Conservation (phyloP, 2,113 vertebrate genomes). For the Osmerus eperlanus region DNA sequence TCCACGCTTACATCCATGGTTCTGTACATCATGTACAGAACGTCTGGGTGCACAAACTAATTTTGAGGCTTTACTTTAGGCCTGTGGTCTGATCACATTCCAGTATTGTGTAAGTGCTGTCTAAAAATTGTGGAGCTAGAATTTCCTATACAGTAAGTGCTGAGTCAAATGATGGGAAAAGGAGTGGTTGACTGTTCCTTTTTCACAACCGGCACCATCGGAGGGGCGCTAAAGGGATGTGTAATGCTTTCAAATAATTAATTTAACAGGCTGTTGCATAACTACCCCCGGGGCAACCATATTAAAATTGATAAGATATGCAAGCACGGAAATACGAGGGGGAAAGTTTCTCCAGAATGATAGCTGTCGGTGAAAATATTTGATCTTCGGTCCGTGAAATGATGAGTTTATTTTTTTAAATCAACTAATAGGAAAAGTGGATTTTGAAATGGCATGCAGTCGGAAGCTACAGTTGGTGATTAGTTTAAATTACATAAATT, state of each 20-base stretch:
- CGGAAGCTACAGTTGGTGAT: too few species aligned
- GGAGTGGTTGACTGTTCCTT: background rate
- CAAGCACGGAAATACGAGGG: background rate
- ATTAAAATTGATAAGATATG: conserved; percentile 41
- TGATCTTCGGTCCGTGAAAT: background rate
- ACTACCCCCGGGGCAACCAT: conserved; percentile 27
- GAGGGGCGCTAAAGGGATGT: conserved; percentile 34
- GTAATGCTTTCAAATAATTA: conserved; percentile 40
- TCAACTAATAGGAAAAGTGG: too few species aligned
- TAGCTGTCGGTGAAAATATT: background rate
- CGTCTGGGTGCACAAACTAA: background rate
- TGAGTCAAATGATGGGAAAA: conserved; percentile 9
- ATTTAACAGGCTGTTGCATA: conserved; percentile 46
- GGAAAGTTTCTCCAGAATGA: conserved; percentile 6
- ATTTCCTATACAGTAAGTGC: background rate
- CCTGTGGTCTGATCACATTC: too few species aligned
- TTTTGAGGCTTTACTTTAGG: background rate
- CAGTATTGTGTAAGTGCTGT: too few species aligned
- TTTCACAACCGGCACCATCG: conserved; percentile 11
- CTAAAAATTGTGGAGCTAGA: too few species aligned
- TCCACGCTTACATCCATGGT: too few species aligned
- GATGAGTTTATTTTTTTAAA: background rate
- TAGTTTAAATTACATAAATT: too few species aligned
- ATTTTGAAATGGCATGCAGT: too few species aligned
- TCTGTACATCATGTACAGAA: background rate